phyloP scores from a whole-genome alignment of 2,797 vertebrate genomes.

The Euthynnus affinis region DNA sequence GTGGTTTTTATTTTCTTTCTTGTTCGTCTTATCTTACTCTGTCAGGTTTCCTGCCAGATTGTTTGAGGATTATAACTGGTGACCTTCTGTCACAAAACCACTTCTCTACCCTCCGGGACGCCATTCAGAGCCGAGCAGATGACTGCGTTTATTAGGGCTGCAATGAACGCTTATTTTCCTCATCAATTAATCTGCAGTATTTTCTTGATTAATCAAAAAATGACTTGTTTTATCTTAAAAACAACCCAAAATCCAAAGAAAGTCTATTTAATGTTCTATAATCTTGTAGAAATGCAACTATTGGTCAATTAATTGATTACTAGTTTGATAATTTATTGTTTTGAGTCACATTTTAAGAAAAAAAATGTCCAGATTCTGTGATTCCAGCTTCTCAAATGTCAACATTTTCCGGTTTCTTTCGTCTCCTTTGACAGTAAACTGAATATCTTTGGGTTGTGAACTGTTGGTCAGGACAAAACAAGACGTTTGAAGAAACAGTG shows the following conservation, averaged over 20 bases:
- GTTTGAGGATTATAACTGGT: slow-evolving; percentile 40
- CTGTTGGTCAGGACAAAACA: too few species aligned
- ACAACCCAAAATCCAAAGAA: background rate
- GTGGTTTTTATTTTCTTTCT: background rate
- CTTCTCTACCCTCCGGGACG: slow-evolving; percentile 33
- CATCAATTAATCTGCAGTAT: background rate
- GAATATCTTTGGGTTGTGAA: too few species aligned
- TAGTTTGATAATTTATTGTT: too few species aligned
- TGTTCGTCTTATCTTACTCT: slow-evolving; percentile 22
- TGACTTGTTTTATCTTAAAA: background rate
- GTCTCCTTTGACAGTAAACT: background rate
- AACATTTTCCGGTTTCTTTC: background rate
- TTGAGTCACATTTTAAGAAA: too few species aligned
- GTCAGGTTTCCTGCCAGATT: slow-evolving; percentile 52
- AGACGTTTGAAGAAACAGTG: too few species aligned
- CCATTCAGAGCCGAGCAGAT: slow-evolving; percentile 1
- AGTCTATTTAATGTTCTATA: too few species aligned
- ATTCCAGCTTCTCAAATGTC: background rate
- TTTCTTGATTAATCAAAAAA: background rate
- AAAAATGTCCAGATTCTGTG: too few species aligned
- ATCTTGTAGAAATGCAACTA: too few species aligned
- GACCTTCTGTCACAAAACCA: slow-evolving; percentile 37
- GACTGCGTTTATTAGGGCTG: background rate
- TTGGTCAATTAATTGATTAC: too few species aligned
- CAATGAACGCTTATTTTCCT: background rate